Evolutionary conservation across 2,797 vertebrate genomes (phyloP).

Genomic region (Liasis olivaceus): DNA sequence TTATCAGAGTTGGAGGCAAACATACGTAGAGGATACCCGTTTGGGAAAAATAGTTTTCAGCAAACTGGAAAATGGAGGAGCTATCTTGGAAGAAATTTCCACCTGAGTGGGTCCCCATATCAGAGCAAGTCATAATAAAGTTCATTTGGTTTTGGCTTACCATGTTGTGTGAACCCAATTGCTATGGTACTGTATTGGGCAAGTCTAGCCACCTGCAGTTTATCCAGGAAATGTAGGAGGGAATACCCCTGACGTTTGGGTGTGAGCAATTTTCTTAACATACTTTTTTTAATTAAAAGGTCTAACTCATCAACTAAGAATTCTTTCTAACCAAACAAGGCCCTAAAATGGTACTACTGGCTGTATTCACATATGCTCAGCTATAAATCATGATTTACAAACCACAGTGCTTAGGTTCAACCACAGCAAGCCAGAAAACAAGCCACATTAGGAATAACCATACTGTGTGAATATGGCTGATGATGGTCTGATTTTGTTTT

Average conservation of each 20-base stretch:
- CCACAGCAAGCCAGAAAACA: background rate
- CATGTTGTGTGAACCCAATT: background rate
- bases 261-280: background rate
- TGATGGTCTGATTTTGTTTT: background rate
- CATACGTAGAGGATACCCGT: background rate
- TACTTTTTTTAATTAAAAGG: background rate
- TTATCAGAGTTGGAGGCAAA: background rate
- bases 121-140: background rate
- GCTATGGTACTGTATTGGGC: background rate
- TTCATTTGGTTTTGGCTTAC: background rate
- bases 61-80: background rate
- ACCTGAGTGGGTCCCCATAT: background rate
- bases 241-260: too few species aligned
- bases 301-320: background rate
- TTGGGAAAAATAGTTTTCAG: background rate
- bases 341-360: background rate
- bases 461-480: background rate
- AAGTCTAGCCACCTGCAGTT: background rate
- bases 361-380: background rate
- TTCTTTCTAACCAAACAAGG: background rate
- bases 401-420: background rate
- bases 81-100: background rate
- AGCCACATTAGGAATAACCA: background rate
- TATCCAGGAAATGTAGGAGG: background rate
- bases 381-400: background rate